Evolutionary conservation across 2,888 invertebrate genomes (phyloP).

Genomic region (Keiferia lycopersicella): DNA sequence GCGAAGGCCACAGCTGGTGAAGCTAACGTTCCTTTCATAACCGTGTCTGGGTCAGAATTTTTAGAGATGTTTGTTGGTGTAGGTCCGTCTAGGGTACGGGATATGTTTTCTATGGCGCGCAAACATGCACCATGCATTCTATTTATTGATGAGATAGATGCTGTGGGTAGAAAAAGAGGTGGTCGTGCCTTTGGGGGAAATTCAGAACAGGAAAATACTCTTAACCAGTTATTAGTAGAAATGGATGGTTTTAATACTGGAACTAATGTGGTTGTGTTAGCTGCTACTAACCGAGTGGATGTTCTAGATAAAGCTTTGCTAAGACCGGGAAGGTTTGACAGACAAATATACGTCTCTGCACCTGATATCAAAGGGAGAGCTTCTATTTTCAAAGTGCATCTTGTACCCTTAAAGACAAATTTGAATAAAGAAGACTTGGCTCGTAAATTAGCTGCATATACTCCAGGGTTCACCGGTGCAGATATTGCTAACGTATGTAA

Average conservation of each 20-base stretch:
- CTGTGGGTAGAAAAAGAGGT: conserved; percentile 96
- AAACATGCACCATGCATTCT: conserved; percentile 99
- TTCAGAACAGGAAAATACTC: conserved; percentile 98
- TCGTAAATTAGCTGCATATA: conserved; percentile 98
- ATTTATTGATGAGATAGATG: conserved; percentile 99
- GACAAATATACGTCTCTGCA: conserved; percentile 98
- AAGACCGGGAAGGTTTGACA: conserved; percentile 98
- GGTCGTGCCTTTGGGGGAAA: conserved; percentile 97
- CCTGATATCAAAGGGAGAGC: conserved; percentile 97
- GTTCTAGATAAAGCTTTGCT: conserved; percentile 98
- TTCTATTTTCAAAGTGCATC: conserved; percentile 97
- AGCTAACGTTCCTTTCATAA: conserved; percentile 99
- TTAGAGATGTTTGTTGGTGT: conserved; percentile 99
- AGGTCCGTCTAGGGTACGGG: conserved; percentile 97
- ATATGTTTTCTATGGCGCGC: conserved; percentile 98
- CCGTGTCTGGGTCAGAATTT: conserved; percentile 99
- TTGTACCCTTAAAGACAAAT: conserved; percentile 92
- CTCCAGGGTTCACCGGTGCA: conserved; percentile 99
- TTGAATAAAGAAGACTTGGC: conserved; percentile 93
- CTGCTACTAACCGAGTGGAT: conserved; percentile 99
- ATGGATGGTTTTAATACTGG: conserved; percentile 99
- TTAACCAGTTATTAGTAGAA: conserved; percentile 99
- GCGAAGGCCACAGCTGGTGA: conserved; percentile 99
- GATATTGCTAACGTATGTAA: conserved; percentile 99
- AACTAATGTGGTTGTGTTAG: conserved; percentile 98